phyloP scores from a whole-genome alignment of 2,797 vertebrate genomes.

The Acipenser transmontanus region DNA sequence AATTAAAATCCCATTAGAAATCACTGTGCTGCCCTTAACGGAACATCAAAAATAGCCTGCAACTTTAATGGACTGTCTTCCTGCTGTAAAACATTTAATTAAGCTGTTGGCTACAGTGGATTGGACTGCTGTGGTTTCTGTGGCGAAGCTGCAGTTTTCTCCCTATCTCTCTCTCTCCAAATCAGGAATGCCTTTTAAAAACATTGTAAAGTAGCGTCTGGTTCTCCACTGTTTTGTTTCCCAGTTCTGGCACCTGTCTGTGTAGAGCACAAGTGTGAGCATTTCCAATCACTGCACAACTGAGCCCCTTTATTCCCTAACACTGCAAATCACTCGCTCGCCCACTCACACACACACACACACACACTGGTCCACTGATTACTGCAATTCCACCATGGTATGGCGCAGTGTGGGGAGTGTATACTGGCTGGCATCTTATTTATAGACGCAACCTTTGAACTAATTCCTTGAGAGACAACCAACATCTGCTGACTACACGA shows the following conservation, averaged over 20 bases:
- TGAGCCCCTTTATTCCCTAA: not conserved
- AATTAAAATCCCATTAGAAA: no score
- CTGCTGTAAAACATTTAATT: no score
- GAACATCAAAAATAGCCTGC: no score
- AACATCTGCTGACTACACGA: no score
- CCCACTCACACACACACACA: not conserved
- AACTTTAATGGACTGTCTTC: no score
- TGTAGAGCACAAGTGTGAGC: conserved; percentile 6
- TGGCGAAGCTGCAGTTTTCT: no score
- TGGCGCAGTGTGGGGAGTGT: conserved; percentile 24
- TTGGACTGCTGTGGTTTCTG: no score
- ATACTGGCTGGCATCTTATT: conserved; percentile 27
- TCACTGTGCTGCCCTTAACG: no score
- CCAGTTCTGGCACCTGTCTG: conserved; percentile 18
- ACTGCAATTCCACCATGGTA: conserved; percentile 38
- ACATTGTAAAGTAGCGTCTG: not conserved
- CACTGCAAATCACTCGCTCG: not conserved
- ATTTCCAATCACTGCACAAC: not conserved
- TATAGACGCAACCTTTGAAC: no score
- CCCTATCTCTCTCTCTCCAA: conserved; percentile 17
- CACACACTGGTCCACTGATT: conserved; percentile 15
- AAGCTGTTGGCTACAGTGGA: no score
- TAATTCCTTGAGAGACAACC: no score
- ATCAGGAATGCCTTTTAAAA: not conserved
- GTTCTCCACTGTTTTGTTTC: not conserved